Evolutionary conservation across 2,888 invertebrate genomes (phyloP).

Genomic region (Chouioia cunea): DNA sequence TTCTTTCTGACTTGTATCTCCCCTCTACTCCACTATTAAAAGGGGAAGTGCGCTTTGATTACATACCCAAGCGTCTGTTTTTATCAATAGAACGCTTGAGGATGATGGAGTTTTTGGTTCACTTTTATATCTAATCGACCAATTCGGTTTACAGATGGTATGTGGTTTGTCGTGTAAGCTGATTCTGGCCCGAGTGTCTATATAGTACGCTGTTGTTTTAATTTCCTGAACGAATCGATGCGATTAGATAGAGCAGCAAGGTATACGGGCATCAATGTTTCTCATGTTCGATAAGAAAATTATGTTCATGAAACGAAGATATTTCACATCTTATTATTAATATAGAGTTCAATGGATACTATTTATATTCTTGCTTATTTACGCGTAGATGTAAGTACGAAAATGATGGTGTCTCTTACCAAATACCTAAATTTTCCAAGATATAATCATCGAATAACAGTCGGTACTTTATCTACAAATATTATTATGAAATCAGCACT

Average conservation of each 20-base stretch:
- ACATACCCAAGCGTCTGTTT: conserved; percentile 1
- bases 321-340: neutral
- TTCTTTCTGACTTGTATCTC: neutral
- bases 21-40: neutral
- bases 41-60: conserved; percentile 30
- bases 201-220: conserved; percentile 28
- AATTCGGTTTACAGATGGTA: conserved; percentile 18
- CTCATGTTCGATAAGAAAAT: neutral
- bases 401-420: no score
- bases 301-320: no score
- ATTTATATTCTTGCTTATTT: no score
- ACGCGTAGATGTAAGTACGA: no score
- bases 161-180: conserved; percentile 3
- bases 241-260: conserved; percentile 35
- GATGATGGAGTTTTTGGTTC: neutral
- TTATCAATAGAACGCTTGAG: conserved; percentile 24
- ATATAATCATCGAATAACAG: no score
- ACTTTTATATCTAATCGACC: conserved; percentile 36
- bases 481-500: neutral
- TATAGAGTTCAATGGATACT: no score
- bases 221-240: conserved; percentile 42
- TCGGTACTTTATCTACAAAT: no score
- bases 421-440: neutral
- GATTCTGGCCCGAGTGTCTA: neutral
- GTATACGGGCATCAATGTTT: neutral